These are phyloP conservation scores for Marmota flaviventris DNA, from an alignment of 2,113 vertebrate genomes.

Conservation along the genomic window DNA sequence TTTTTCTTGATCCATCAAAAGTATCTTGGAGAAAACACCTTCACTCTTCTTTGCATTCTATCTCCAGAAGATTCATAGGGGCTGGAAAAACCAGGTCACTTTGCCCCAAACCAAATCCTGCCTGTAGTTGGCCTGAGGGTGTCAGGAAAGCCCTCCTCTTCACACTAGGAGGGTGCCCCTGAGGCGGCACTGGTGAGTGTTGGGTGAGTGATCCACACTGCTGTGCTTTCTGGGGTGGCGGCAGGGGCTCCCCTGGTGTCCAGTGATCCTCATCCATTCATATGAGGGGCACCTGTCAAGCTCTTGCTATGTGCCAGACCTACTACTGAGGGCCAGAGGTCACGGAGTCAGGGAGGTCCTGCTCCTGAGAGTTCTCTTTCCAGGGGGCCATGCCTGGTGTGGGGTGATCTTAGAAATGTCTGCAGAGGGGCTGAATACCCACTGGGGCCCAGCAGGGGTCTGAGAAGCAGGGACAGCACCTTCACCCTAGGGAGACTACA, in stretches of 20 bases:
- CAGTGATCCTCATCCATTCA: neutral
- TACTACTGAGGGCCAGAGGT: neutral
- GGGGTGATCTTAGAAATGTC: neutral
- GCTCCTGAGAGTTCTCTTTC: neutral
- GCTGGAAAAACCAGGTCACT: neutral
- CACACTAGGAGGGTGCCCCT: neutral
- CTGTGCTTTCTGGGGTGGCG: neutral
- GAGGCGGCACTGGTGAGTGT: neutral
- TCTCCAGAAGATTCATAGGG: neutral
- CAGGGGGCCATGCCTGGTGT: neutral
- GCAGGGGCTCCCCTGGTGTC: too few species aligned
- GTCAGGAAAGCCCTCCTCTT: neutral
- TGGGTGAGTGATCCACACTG: neutral
- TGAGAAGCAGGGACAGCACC: neutral
- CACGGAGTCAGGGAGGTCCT: neutral
- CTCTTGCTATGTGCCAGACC: neutral
- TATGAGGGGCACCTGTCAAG: neutral
- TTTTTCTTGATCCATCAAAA: neutral
- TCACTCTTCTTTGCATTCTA: neutral
- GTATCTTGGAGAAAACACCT: neutral
- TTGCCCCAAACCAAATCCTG: neutral
- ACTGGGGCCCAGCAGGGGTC: neutral
- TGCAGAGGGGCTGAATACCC: too few species aligned
- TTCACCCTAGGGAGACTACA: neutral
- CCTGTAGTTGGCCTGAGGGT: neutral